phyloP scores from a whole-genome alignment of 2,113 vertebrate species.

The Strix aluco region DNA sequence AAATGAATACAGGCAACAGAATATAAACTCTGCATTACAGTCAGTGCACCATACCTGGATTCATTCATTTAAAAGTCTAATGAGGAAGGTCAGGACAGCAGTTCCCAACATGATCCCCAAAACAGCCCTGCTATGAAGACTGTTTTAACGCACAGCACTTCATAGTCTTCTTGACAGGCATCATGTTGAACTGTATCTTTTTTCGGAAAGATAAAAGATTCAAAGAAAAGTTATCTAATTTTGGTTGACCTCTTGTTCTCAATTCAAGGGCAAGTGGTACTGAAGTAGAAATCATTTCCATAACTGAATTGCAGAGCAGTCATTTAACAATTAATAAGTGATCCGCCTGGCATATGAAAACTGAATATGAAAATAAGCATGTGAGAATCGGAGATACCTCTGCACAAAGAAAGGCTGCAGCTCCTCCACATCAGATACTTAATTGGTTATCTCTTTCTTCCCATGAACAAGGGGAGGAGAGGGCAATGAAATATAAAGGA shows the following conservation, averaged over 20 bases:
- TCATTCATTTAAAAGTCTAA: neutral
- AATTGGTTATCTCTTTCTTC: neutral
- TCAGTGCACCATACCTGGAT: neutral
- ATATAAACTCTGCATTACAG: neutral
- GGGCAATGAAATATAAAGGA: neutral
- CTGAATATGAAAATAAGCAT: neutral
- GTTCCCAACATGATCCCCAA: neutral
- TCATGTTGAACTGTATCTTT: neutral
- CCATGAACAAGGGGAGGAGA: neutral
- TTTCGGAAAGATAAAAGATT: neutral
- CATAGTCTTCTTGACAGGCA: neutral
- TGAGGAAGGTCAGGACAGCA: neutral
- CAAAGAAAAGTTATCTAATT: conserved; percentile 14
- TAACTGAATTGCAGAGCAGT: conserved; percentile 20
- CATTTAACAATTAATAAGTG: conserved; percentile 37
- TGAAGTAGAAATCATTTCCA: conserved; percentile 20
- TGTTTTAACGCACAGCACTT: neutral
- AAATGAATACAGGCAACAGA: neutral
- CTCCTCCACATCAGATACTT: neutral
- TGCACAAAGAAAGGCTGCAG: conserved; percentile 19
- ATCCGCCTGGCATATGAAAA: neutral
- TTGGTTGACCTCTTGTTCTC: neutral
- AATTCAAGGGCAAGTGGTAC: conserved; percentile 3
- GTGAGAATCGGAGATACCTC: neutral
- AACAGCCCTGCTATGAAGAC: neutral